Base-by-base conservation (phyloP, 1,140 invertebrate species). In the Caenorhabditis tropicalis region DNA sequence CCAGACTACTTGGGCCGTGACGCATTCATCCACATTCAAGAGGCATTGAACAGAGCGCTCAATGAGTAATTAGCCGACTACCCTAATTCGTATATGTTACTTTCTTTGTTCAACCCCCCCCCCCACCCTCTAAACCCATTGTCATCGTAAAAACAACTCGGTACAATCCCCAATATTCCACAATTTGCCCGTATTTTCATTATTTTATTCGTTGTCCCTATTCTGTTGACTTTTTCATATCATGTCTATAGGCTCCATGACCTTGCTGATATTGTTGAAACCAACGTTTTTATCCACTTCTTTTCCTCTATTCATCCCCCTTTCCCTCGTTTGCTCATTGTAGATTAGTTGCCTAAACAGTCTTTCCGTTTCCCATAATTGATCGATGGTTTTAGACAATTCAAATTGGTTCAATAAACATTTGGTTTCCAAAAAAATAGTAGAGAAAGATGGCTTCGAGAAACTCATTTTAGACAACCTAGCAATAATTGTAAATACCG, bases 1-100 rank as follows among this genome's bases (percentile, higher is more conserved):
- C 96, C 97, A 60, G 96, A 98, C 92, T 98, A 97, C 91, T 93
- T 96, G 93, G 96, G 96, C 4, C 93, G 92, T 56, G 97, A 98
- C 92, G 94, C 95, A 19, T 98, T 98, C 92, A 95, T 95, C 31
- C 97, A 97, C 91, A 97, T 98, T 89, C 95, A 95, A 94, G 94
- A 94, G 86, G 74, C 83, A 16, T 74, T 91, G 33, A 85, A 91
- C 65, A 74, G 65, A 74, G 65, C 65, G 33, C 65, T 74, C 65
- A 74, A 74, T 74, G 65, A 74, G 65, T 74, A 74, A 74, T 74
- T 74, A 19, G n/a, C 65, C 65, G 65, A 74, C 65, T 16, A 74
- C n/a, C 43, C 2, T 36, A n/a, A 12, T 46, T 74, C 12, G 24
- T 43, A 65, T 31, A n/a, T 27, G 19, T 74, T 74, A 43, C 36